phyloP scores from a whole-genome alignment of 2,113 vertebrate genomes.

The Mellivora capensis region DNA sequence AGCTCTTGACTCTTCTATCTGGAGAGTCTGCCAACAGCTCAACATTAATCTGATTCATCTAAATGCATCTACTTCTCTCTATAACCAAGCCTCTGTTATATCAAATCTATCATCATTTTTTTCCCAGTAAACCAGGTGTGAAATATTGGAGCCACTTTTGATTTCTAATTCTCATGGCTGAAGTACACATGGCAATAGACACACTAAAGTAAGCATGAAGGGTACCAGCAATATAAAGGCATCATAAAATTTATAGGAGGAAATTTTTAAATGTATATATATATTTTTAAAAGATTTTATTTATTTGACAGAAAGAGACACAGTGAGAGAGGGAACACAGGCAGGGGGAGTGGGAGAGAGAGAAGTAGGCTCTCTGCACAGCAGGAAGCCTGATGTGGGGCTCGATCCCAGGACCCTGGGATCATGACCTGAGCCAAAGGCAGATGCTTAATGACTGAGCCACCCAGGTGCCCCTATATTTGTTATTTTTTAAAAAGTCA shows the following conservation, averaged over 20 bases:
- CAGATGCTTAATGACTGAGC: no score
- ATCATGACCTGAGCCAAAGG: no score
- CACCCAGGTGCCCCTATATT: background rate
- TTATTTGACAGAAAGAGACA: no score
- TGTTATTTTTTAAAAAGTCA: slow-evolving; percentile 4
- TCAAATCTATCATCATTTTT: background rate
- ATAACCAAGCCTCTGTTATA: background rate
- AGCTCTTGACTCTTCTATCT: background rate
- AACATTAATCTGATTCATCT: background rate
- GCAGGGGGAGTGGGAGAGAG: no score
- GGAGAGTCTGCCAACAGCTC: background rate
- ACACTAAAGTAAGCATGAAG: background rate
- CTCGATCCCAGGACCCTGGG: no score
- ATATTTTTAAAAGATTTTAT: no score
- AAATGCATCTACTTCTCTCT: background rate
- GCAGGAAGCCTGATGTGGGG: no score
- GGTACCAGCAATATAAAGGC: background rate
- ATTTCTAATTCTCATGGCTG: background rate
- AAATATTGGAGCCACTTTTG: background rate
- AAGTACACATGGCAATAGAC: background rate
- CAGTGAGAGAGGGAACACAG: no score
- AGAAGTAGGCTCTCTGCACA: no score
- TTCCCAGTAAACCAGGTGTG: background rate
- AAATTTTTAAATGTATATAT: background rate
- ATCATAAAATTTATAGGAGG: background rate